Evolutionary conservation across 2,797 vertebrate genomes (phyloP), one percentile per base, ranked within the genome.

Genomic region (Semotilus atromaculatus): DNA sequence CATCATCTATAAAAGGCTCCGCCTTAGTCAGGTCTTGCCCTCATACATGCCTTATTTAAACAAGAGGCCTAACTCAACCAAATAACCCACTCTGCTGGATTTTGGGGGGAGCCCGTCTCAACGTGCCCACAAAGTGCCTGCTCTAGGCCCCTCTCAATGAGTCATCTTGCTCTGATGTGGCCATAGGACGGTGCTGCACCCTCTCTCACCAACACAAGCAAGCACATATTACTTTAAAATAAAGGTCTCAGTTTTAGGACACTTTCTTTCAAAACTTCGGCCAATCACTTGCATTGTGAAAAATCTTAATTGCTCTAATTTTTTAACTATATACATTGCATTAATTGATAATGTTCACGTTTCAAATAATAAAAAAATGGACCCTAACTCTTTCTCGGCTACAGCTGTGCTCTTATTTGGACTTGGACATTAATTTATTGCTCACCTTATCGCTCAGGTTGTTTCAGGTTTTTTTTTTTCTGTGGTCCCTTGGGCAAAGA

Each of bases 351-450:
- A 73, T 8, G 31, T 51, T 72, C 16, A 21, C 36, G 6, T 21
- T 81, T 72, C 3, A 43, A 40, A 58, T 23, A n/a, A 31, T 82
- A 67, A 75, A 75, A 75, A 83, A 80, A 43, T 31, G 23, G 82
- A 83, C 81, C 74, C 81, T 55, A 91, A 80, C 90, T 90, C 88
- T 66, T 88, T 80, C 90, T 89, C 89, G 89, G 93, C 94, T 94
- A 93, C 93, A 94, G 94, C 92, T 94, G 92, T 88, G 87, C 90
- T 92, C 91, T 89, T 91, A 93, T 94, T 94, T 93, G 92, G 93
- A 94, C 92, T 92, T 89, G 91, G 93, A 95, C 94, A 93, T 94
- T 92, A 95, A 94, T 94, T 94, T 95, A 95, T 95, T 95, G 94
- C 94, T 95, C 92, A 93, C 92, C 90, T 93, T 92, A 92, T 93